Evolutionary conservation across 1,140 invertebrate genomes (phyloP), one percentile per base, ranked within the genome.

Genomic region (Anoplophora glabripennis): DNA sequence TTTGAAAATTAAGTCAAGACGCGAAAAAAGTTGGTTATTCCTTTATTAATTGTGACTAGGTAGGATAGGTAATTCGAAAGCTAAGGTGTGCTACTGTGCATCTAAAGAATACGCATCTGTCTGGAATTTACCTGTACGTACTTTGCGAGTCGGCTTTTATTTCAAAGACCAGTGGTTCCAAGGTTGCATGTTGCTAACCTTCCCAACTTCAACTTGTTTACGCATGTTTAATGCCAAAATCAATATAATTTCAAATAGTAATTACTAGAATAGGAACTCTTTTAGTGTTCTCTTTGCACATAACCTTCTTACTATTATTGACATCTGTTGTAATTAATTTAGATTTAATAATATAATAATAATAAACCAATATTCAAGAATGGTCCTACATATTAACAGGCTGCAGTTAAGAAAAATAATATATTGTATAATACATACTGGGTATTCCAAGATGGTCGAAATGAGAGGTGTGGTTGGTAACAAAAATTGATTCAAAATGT

Each of bases 11-110:
- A 28, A 28, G 2, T 3, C 21, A 2, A 28, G 2, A 28, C 5
- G 5, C 2, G 5, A 28, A 28, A 3, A 5, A 28, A 3, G 21
- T 28, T 28, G 21, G 21, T 28, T 28, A 5, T 28, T n/a, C n/a
- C n/a, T n/a, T 2, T 28, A 28, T 28, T 28, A 28, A 28, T 28
- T 28, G 21, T 5, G 21, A 28, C 21, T 28, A 28, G 5, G 21
- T 5, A 28, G 3, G 21, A 3, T 3, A 28, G 5, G 5, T 28
- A 28, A 28, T 3, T 28, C 21, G 5, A 28, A 28, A 28, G 5
- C 21, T 59, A 63, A 63, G 61, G 56, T 63, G 61, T 41, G 61
- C 56, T 59, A 63, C 56, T 44, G 61, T 49, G 33, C 46, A 28
- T 33, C 18, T 51, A 46, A 54, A 58, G 51, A 28, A 36, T 37